These are phyloP conservation scores for Melinaea menophilus DNA, from an alignment of 2,888 invertebrate species.

Conservation along the genomic window DNA sequence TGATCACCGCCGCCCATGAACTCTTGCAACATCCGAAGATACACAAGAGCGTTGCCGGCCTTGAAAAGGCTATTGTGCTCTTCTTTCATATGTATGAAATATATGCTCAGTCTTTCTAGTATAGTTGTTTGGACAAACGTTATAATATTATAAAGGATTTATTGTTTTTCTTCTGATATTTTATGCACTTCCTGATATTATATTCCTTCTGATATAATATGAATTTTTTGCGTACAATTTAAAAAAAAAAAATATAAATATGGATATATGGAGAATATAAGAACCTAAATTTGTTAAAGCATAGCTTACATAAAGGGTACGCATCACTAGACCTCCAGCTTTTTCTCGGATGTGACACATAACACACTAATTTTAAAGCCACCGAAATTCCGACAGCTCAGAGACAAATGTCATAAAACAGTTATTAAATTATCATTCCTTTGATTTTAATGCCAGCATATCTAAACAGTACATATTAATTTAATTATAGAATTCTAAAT, in stretches of 20 bases:
- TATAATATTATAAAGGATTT: not conserved
- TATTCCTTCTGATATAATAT: no score
- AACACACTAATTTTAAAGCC: conserved; percentile 67
- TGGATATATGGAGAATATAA: no score
- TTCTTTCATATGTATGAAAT: not conserved
- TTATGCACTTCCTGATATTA: no score
- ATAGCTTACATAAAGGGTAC: conserved; percentile 51
- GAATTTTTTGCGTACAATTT: not conserved
- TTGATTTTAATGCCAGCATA: no score
- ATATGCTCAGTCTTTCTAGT: not conserved
- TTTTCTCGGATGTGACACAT: conserved; percentile 57
- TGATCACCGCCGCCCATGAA: no score
- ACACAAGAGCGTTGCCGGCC: no score
- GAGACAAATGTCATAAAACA: conserved; percentile 34
- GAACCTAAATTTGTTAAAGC: conserved; percentile 13
- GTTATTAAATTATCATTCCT: no score
- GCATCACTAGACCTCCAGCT: conserved; percentile 41
- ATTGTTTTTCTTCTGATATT: no score
- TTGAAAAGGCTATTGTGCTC: no score
- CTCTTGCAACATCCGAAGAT: no score
- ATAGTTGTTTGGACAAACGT: conserved; percentile 5
- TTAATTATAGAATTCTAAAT: no score
- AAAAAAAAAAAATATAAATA: not conserved
- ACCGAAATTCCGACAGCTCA: conserved; percentile 51
- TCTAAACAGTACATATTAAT: no score